phyloP scores from a whole-genome alignment of 2,113 vertebrate genomes.

The Bubo bubo region DNA sequence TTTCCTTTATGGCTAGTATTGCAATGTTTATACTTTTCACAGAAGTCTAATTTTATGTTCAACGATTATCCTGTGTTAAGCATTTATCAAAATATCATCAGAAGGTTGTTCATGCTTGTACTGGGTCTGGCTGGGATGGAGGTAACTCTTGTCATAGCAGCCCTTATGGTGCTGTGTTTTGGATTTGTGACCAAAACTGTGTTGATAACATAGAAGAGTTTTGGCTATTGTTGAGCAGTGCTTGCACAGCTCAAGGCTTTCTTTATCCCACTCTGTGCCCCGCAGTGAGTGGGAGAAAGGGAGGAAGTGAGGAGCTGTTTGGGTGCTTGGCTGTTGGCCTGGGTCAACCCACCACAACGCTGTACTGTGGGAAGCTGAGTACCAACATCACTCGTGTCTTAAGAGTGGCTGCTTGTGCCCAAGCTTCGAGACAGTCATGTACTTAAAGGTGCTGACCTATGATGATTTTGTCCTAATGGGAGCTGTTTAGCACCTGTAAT shows the following conservation, averaged over 20 bases:
- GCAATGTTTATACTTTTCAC: background rate
- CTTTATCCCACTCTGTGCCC: background rate
- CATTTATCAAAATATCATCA: background rate
- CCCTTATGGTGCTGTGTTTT: background rate
- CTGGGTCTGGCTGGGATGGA: background rate
- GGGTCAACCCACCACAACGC: background rate
- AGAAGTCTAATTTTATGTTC: background rate
- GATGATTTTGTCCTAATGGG: background rate
- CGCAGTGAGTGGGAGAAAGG: background rate
- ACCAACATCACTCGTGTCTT: background rate
- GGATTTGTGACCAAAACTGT: background rate
- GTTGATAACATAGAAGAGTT: background rate
- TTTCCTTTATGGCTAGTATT: background rate
- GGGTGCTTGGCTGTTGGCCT: background rate
- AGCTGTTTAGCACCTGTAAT: background rate
- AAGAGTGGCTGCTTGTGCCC: background rate
- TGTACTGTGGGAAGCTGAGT: background rate
- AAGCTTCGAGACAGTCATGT: background rate
- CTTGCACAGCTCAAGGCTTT: background rate
- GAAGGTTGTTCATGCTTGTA: background rate
- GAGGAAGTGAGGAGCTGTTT: background rate
- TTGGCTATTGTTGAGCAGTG: background rate
- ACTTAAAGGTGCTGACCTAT: background rate
- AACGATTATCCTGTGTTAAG: background rate
- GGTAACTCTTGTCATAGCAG: background rate